These are phyloP conservation scores for Porites australiensis DNA, from an alignment of 64 coral and sea anemone genomes.

Conservation along the genomic window DNA sequence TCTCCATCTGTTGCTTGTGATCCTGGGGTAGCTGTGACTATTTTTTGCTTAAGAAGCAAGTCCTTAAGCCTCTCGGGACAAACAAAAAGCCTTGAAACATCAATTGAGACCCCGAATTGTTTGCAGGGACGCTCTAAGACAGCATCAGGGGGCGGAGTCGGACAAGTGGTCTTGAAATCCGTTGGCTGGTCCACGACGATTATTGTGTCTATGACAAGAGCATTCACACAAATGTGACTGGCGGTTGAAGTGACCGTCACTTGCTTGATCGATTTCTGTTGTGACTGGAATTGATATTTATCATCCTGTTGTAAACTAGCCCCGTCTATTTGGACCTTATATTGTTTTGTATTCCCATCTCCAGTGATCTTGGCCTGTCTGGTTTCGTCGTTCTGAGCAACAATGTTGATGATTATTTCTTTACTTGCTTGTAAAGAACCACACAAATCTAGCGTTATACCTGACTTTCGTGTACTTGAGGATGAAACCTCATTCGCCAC, in stretches of 20 bases:
- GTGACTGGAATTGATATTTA: constrained; percentile 22
- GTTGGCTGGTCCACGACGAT: constrained; percentile 58
- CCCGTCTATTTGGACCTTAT: background rate
- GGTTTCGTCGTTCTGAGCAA: constrained; percentile 45
- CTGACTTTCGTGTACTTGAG: constrained; percentile 29
- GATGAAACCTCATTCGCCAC: constrained; percentile 3
- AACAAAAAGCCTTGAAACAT: constrained; percentile 15
- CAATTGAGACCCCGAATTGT: constrained; percentile 25
- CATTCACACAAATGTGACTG: constrained; percentile 47
- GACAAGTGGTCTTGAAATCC: constrained; percentile 46
- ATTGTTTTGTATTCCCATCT: constrained; percentile 16
- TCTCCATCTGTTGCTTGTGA: background rate
- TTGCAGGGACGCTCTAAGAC: constrained; percentile 37
- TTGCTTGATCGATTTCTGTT: constrained; percentile 14
- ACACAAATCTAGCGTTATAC: constrained; percentile 33
- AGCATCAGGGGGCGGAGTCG: background rate
- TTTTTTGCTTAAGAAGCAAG: constrained; percentile 1
- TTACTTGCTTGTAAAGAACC: constrained; percentile 20
- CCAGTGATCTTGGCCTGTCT: constrained; percentile 14
- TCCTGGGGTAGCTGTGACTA: background rate
- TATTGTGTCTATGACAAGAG: constrained; percentile 54
- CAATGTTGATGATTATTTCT: constrained; percentile 38
- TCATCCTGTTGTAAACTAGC: constrained; percentile 9
- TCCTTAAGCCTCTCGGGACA: constrained; percentile 39
- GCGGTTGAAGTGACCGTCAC: constrained; percentile 34